These are phyloP conservation scores for Prionchulus punctatus DNA, from an alignment of 2,888 invertebrate species.

Conservation along the genomic window DNA sequence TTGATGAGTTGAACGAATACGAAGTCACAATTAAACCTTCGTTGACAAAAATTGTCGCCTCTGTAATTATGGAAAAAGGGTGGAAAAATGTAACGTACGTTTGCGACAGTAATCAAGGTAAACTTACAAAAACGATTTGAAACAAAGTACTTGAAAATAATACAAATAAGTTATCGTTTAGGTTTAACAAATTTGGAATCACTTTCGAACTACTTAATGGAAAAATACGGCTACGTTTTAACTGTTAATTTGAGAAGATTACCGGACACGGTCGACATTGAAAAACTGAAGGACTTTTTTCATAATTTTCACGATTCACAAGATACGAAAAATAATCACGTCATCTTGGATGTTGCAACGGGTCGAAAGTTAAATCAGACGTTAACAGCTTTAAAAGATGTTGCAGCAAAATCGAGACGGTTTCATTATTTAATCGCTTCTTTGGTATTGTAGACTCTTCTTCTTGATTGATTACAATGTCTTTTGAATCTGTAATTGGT, in stretches of 20 bases:
- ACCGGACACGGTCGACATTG: background rate
- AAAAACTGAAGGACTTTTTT: background rate
- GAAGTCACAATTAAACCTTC: background rate
- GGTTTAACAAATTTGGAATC: too few species aligned
- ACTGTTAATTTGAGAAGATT: background rate
- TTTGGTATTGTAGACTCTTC: too few species aligned
- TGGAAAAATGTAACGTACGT: background rate
- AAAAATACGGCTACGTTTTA: too few species aligned
- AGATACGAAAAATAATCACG: background rate
- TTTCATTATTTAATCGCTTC: conserved; percentile 2
- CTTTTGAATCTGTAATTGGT: too few species aligned
- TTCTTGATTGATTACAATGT: too few species aligned
- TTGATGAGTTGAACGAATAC: background rate
- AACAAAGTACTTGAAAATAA: too few species aligned
- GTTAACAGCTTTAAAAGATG: background rate
- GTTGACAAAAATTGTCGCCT: background rate
- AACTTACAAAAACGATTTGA: too few species aligned
- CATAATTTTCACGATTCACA: conserved; percentile 3
- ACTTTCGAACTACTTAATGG: too few species aligned
- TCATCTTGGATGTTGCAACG: background rate
- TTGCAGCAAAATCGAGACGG: background rate
- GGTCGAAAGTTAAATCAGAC: background rate
- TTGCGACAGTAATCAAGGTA: background rate
- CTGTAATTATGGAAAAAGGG: background rate
- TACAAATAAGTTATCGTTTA: too few species aligned